Evolutionary conservation across 2,888 invertebrate species (phyloP).

Genomic region (Latrodectus hesperus): DNA sequence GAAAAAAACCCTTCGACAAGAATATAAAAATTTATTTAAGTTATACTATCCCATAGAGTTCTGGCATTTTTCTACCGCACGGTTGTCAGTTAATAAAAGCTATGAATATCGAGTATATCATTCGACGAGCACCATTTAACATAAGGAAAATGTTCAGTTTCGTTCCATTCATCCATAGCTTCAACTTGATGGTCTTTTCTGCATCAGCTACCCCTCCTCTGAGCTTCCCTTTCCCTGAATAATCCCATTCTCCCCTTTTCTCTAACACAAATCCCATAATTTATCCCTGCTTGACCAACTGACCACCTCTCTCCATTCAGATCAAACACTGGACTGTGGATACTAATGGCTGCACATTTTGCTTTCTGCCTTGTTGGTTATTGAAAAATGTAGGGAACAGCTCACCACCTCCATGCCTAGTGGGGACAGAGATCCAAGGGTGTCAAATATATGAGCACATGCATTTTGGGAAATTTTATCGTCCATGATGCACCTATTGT

Average conservation of each 20-base stretch:
- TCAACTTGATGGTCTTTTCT: slow-evolving; percentile 2
- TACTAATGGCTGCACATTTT: slow-evolving; percentile 31
- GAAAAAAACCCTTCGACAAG: too few species aligned
- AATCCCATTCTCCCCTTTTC: slow-evolving; percentile 22
- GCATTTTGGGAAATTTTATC: slow-evolving; percentile 43
- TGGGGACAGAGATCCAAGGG: slow-evolving; percentile 13
- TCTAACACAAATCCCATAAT: slow-evolving; percentile 40
- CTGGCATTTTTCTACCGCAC: too few species aligned
- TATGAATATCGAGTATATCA: too few species aligned
- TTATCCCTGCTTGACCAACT: slow-evolving; percentile 69
- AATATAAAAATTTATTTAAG: too few species aligned
- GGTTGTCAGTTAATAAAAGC: too few species aligned
- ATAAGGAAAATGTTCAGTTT: too few species aligned
- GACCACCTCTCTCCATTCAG: slow-evolving; percentile 42
- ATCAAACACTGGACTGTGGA: slow-evolving; percentile 28
- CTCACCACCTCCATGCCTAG: not conserved
- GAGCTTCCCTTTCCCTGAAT: slow-evolving; percentile 19
- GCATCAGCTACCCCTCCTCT: slow-evolving; percentile 18
- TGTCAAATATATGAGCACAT: slow-evolving; percentile 22
- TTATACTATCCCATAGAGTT: too few species aligned
- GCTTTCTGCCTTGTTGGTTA: slow-evolving; percentile 1
- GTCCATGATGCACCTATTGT: not conserved
- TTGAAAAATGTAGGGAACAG: slow-evolving; percentile 20
- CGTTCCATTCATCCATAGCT: slow-evolving; percentile 7
- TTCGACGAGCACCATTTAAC: too few species aligned